Conservation (phyloP, 2,113 vertebrate genomes). For the Raja brachyura region DNA sequence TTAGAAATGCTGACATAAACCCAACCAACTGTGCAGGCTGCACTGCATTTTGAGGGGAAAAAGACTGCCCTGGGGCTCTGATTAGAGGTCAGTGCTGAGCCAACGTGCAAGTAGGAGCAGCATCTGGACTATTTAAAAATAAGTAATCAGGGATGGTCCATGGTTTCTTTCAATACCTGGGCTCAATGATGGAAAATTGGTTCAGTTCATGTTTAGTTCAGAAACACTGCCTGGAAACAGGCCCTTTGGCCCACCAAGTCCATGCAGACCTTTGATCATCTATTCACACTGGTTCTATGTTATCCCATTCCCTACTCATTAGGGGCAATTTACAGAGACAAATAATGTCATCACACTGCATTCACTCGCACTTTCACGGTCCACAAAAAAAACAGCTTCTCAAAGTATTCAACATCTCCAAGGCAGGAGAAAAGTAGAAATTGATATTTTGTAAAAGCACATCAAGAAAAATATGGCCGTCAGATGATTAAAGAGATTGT, state of each 20-base stretch:
- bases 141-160: background rate
- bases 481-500: background rate
- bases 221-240: too few species aligned
- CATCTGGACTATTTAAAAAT: background rate
- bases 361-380: background rate
- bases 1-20: background rate
- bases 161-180: background rate
- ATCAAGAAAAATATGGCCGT: background rate
- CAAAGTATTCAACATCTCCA: background rate
- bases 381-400: background rate
- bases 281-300: too few species aligned
- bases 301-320: too few species aligned
- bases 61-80: background rate
- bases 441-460: background rate
- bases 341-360: background rate
- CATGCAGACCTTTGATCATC: too few species aligned
- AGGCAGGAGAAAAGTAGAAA: background rate
- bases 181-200: background rate
- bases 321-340: too few species aligned
- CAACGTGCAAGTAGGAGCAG: background rate
- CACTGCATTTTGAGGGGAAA: background rate
- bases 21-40: background rate
- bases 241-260: too few species aligned
- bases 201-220: too few species aligned
- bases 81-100: background rate